These are phyloP conservation scores for Parauchenoglanis ngamensis DNA, from an alignment of 2,797 vertebrate species.

Conservation along the genomic window DNA sequence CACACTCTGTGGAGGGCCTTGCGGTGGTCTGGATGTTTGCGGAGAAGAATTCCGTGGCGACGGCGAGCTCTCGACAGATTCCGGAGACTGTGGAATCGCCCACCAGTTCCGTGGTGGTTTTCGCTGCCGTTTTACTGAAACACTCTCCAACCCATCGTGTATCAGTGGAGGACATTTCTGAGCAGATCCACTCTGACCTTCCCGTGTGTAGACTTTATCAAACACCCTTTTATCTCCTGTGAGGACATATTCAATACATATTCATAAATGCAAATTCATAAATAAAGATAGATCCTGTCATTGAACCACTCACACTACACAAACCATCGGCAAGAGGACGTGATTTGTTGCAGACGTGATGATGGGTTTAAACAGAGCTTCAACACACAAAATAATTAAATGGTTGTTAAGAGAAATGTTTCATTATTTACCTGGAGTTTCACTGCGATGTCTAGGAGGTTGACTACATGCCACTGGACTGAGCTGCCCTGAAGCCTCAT, in stretches of 20 bases:
- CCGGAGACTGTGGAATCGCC: constrained; percentile 11
- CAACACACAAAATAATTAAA: not conserved
- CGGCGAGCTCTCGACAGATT: constrained; percentile 6
- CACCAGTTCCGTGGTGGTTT: constrained; percentile 61
- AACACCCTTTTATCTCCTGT: constrained; percentile 63
- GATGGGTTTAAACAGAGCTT: not conserved
- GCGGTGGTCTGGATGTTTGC: constrained; percentile 33
- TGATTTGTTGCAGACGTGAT: not conserved
- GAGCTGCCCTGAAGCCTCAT: constrained; percentile 1
- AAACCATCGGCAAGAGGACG: not conserved
- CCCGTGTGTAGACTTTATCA: constrained; percentile 54
- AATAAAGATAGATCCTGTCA: not conserved
- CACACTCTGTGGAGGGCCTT: not conserved
- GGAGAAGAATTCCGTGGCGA: not conserved
- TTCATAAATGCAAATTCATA: not conserved
- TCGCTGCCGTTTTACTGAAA: constrained; percentile 51
- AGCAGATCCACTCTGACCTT: constrained; percentile 29
- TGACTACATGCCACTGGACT: constrained; percentile 51
- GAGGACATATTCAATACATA: constrained; percentile 27
- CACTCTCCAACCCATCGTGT: not conserved
- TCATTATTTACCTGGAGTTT: constrained; percentile 59
- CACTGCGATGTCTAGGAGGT: constrained; percentile 39
- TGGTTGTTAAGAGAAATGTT: not conserved
- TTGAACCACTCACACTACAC: not conserved
- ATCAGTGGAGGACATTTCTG: constrained; percentile 31